phyloP scores from a whole-genome alignment of 2,888 invertebrate genomes.

The Cordilura impudica region DNA sequence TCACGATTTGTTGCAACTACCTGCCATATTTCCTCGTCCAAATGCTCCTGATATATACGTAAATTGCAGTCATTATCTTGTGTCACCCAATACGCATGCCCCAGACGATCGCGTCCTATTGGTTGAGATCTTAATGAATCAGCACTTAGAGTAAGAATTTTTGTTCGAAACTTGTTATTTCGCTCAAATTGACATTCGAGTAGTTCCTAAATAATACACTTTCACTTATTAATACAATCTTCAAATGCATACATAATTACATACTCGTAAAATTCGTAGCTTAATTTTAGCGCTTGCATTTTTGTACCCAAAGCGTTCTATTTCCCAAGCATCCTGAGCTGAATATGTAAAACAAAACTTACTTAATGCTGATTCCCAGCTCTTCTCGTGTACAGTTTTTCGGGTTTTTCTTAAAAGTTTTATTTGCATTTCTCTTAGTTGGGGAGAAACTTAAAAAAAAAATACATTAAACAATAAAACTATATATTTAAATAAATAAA shows the following conservation, averaged over 20 bases:
- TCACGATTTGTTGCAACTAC: conserved; percentile 92
- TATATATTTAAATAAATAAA: not conserved
- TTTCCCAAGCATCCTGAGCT: conserved; percentile 94
- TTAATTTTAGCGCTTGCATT: conserved; percentile 93
- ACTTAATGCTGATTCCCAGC: conserved; percentile 93
- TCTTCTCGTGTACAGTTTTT: conserved; percentile 88
- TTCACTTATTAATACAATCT: not conserved
- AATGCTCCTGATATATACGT: conserved; percentile 95
- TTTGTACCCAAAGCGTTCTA: conserved; percentile 96
- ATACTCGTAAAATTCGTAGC: conserved; percentile 92
- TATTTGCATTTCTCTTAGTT: conserved; percentile 91
- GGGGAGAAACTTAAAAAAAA: conserved; percentile 85
- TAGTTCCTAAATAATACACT: conserved; percentile 83
- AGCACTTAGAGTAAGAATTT: conserved; percentile 87
- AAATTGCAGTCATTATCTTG: conserved; percentile 92
- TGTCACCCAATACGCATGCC: conserved; percentile 96
- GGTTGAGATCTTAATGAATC: conserved; percentile 91
- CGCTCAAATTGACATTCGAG: conserved; percentile 96
- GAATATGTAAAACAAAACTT: conserved; percentile 95
- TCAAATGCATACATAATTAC: conserved; percentile 32
- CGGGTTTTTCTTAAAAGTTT: conserved; percentile 91
- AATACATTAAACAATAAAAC: not conserved
- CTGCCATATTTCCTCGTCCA: conserved; percentile 97
- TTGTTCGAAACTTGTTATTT: conserved; percentile 94
- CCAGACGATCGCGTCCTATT: conserved; percentile 93